Percentiles rank a stretch among this genome's conserved stretches.
These are phyloP conservation scores for Sinotaia quadrata DNA, from an alignment of 2,888 invertebrate genomes.

Conservation along the genomic window DNA sequence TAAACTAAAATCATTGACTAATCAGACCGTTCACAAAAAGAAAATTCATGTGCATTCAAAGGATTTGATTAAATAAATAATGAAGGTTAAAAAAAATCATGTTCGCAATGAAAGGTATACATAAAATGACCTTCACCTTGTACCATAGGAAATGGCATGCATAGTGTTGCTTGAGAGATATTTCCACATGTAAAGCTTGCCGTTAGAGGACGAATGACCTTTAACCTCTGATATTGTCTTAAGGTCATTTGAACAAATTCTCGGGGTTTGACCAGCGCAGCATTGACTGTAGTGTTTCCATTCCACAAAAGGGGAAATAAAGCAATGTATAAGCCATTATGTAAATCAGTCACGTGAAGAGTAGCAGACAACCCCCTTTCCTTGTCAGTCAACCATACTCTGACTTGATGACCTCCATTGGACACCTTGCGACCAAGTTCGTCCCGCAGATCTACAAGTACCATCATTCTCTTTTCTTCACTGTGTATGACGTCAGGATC, in stretches of 20 bases:
- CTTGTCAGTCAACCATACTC: slow-evolving; percentile 24
- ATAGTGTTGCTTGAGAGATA: background rate
- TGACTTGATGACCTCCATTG: slow-evolving; percentile 28
- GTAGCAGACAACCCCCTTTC: background rate
- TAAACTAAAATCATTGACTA: no score
- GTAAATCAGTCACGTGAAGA: slow-evolving; percentile 25
- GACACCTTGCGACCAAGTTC: background rate
- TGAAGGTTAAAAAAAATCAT: no score
- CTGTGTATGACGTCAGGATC: no score
- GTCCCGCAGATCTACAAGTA: slow-evolving; percentile 23
- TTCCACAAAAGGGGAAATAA: slow-evolving; percentile 18
- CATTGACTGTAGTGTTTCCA: slow-evolving; percentile 10
- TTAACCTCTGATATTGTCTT: background rate
- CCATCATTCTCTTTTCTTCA: slow-evolving; percentile 18
- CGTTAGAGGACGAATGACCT: background rate
- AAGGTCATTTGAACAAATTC: slow-evolving; percentile 9
- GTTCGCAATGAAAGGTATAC: no score
- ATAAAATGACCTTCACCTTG: no score
- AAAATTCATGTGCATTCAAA: no score
- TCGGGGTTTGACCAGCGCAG: slow-evolving; percentile 11
- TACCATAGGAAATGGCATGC: background rate
- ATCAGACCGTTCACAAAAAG: no score
- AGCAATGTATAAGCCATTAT: slow-evolving; percentile 30
- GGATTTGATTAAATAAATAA: no score
- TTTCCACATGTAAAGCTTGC: background rate